A percentile compares a stretch with the other conserved stretches of the same genome.
phyloP scores from a whole-genome alignment of 2,888 invertebrate species.

The Drosophila pseudotalamancana region DNA sequence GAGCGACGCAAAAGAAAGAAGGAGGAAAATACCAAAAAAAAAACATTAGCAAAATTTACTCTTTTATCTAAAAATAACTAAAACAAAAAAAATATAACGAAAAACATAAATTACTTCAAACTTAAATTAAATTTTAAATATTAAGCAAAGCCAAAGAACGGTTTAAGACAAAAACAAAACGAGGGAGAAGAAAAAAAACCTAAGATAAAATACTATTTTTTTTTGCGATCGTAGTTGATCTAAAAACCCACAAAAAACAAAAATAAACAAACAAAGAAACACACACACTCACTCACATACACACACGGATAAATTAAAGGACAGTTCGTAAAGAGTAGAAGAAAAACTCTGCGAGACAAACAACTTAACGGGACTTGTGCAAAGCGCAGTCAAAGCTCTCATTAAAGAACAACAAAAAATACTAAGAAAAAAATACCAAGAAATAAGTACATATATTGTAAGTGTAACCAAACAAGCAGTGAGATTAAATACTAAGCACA shows the following conservation, averaged over 20 bases:
- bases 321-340: slow-evolving; percentile 25
- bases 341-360: slow-evolving; percentile 43
- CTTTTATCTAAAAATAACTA: slow-evolving; percentile 80
- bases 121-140: slow-evolving; percentile 74
- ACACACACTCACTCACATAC: too few relatives aligned
- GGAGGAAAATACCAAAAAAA: slow-evolving; percentile 45
- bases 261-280: slow-evolving; percentile 13
- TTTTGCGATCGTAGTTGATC: slow-evolving; percentile 81
- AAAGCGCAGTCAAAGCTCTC: slow-evolving; percentile 83
- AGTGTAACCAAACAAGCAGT: slow-evolving; percentile 74
- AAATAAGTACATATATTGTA: slow-evolving; percentile 58
- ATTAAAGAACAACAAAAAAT: slow-evolving; percentile 31
- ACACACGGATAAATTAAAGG: slow-evolving; percentile 1
- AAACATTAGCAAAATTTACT: slow-evolving; percentile 84
- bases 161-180: slow-evolving; percentile 42
- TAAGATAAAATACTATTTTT: slow-evolving; percentile 61
- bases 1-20: slow-evolving; percentile 28
- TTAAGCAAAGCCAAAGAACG: slow-evolving; percentile 71
- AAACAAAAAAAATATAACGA: slow-evolving; percentile 28
- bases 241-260: slow-evolving; percentile 64
- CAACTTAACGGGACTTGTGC: slow-evolving; percentile 82
- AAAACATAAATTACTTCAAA: slow-evolving; percentile 67
- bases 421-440: slow-evolving; percentile 46
- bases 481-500: slow-evolving; percentile 79
- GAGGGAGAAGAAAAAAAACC: slow-evolving; percentile 20